These are phyloP conservation scores for Tauraco hartlaubi DNA, from an alignment of 2,797 vertebrate species.

Conservation along the genomic window DNA sequence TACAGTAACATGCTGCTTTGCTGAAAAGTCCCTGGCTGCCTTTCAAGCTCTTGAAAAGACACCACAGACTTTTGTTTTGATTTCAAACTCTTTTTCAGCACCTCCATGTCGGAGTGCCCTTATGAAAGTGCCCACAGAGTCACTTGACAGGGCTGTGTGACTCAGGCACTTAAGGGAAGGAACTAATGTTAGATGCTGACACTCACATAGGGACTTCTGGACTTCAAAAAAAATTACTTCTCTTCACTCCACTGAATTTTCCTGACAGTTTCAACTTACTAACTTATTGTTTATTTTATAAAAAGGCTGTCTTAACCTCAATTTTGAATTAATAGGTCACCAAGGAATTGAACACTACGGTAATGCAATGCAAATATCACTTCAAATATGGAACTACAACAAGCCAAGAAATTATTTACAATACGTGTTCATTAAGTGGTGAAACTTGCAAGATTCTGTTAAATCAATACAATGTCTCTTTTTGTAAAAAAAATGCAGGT, in stretches of 20 bases:
- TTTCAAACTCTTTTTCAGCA: conserved; percentile 67
- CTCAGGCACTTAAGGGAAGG: conserved; percentile 33
- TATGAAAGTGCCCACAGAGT: neutral
- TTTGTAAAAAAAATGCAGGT: neutral
- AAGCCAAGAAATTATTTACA: neutral
- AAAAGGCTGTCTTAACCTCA: conserved; percentile 3
- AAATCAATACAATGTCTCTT: neutral
- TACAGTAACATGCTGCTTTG: conserved; percentile 4
- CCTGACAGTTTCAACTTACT: neutral
- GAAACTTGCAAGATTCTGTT: neutral
- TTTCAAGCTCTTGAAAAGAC: conserved; percentile 60
- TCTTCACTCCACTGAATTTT: neutral
- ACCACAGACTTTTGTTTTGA: conserved; percentile 49
- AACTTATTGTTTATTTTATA: conserved; percentile 27
- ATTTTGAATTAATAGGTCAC: conserved; percentile 22
- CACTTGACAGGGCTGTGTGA: conserved; percentile 18
- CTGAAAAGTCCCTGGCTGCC: conserved; percentile 53
- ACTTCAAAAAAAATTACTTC: conserved; percentile 8
- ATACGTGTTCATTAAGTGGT: neutral
- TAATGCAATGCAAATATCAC: conserved; percentile 22
- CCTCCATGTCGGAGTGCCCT: conserved; percentile 12
- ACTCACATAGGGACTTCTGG: neutral
- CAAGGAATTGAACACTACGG: neutral
- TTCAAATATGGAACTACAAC: neutral
- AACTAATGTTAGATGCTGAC: conserved; percentile 26